Conservation (phyloP, 2,888 invertebrate species). For the Synergus itoensis region DNA sequence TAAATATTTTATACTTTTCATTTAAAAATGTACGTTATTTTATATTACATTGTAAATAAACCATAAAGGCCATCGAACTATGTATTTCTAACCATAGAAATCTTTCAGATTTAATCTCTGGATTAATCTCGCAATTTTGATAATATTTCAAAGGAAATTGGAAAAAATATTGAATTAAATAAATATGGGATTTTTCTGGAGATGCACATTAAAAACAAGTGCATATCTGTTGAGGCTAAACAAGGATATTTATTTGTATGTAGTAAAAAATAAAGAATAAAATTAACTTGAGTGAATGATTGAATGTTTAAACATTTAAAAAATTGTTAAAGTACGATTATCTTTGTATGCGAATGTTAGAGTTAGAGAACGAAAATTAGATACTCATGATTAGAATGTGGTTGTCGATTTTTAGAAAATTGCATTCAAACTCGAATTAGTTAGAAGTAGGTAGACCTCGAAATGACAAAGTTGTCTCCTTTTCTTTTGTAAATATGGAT, state of each 20-base stretch:
- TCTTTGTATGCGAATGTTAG: background rate
- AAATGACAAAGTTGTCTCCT: slow-evolving; percentile 1
- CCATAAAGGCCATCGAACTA: background rate
- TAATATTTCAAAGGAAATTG: background rate
- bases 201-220: too few relatives aligned
- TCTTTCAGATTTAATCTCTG: background rate
- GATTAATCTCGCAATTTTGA: background rate
- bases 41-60: slow-evolving; percentile 13
- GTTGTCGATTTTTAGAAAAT: slow-evolving; percentile 31
- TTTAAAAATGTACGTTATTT: background rate
- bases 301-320: background rate
- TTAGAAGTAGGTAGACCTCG: slow-evolving; percentile 11
- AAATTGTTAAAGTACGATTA: slow-evolving; percentile 27
- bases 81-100: background rate
- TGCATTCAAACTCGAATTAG: slow-evolving; percentile 27
- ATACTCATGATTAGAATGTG: slow-evolving; percentile 30
- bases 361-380: background rate
- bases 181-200: background rate
- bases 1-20: background rate
- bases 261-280: background rate
- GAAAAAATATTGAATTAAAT: background rate
- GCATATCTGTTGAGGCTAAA: too few relatives aligned
- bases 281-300: background rate
- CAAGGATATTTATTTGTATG: background rate
- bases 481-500: slow-evolving; percentile 34